These are phyloP conservation scores for Stratiomys singularior DNA, from an alignment of 2,888 invertebrate species.

Conservation along the genomic window DNA sequence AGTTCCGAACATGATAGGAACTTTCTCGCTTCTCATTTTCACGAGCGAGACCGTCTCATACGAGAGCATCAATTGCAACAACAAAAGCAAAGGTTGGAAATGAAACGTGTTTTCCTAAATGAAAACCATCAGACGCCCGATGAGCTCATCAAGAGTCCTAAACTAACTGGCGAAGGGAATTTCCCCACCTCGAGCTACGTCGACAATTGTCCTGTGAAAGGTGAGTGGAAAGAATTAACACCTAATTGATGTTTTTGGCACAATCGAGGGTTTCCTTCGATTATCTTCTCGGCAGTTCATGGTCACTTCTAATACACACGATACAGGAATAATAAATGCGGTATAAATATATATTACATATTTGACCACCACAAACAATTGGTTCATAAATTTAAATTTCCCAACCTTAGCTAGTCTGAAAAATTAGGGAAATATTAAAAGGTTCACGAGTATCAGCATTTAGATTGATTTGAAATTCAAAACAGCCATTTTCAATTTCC, in stretches of 20 bases:
- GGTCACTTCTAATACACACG: too few species aligned
- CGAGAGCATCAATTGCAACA: slow-evolving; percentile 65
- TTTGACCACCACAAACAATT: too few species aligned
- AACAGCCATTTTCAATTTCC: slow-evolving; percentile 53
- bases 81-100: slow-evolving; percentile 56
- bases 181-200: background rate
- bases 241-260: slow-evolving; percentile 1
- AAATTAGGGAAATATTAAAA: slow-evolving; percentile 19
- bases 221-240: slow-evolving; percentile 4
- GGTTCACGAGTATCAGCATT: slow-evolving; percentile 31
- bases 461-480: slow-evolving; percentile 51
- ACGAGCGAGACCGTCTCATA: slow-evolving; percentile 66
- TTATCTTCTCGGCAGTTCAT: too few species aligned
- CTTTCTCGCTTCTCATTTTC: slow-evolving; percentile 63
- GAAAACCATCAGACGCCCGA: slow-evolving; percentile 28
- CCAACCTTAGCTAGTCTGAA: background rate
- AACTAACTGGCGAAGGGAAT: background rate
- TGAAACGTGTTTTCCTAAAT: slow-evolving; percentile 46
- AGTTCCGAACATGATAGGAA: slow-evolving; percentile 58
- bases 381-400: too few species aligned
- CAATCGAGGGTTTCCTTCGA: too few species aligned
- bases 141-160: slow-evolving; percentile 27
- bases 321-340: too few species aligned
- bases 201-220: slow-evolving; percentile 16
- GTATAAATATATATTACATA: too few species aligned